Evolutionary conservation across 2,113 vertebrate species (phyloP).

Genomic region (Crypturellus undulatus): DNA sequence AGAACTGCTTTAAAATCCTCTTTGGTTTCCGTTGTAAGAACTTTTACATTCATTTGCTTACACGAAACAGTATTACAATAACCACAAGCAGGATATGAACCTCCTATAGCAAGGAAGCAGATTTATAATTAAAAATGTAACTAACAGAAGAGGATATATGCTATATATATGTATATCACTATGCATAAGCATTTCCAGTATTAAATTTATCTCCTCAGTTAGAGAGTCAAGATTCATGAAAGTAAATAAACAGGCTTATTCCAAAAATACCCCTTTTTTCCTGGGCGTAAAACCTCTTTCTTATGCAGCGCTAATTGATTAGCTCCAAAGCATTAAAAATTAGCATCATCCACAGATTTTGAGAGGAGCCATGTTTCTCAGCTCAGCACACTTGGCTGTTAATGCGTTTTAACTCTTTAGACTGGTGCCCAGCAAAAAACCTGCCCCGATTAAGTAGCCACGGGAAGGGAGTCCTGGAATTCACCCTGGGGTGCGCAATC

Average conservation of each 20-base stretch:
- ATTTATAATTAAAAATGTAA: background rate
- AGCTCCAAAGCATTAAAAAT: conserved; percentile 12
- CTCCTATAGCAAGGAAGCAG: background rate
- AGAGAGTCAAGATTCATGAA: background rate
- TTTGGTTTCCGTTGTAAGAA: background rate
- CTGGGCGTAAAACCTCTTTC: conserved; percentile 3
- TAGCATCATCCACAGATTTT: background rate
- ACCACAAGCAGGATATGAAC: background rate
- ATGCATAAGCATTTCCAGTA: background rate
- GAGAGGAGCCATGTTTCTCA: background rate
- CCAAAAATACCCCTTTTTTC: background rate
- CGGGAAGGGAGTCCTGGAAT: background rate
- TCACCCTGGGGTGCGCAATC: accelerated
- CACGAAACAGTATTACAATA: background rate
- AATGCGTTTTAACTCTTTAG: background rate
- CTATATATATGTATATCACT: background rate
- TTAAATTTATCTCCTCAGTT: background rate
- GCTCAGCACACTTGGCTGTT: background rate
- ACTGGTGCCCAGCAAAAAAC: background rate
- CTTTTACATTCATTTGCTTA: background rate
- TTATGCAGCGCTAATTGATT: conserved; percentile 20
- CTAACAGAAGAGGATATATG: background rate
- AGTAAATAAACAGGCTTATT: background rate
- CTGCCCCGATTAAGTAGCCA: background rate
- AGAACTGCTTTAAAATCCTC: conserved; percentile 44